phyloP scores from a whole-genome alignment of 2,113 vertebrate species.

The Gallinago undulata region DNA sequence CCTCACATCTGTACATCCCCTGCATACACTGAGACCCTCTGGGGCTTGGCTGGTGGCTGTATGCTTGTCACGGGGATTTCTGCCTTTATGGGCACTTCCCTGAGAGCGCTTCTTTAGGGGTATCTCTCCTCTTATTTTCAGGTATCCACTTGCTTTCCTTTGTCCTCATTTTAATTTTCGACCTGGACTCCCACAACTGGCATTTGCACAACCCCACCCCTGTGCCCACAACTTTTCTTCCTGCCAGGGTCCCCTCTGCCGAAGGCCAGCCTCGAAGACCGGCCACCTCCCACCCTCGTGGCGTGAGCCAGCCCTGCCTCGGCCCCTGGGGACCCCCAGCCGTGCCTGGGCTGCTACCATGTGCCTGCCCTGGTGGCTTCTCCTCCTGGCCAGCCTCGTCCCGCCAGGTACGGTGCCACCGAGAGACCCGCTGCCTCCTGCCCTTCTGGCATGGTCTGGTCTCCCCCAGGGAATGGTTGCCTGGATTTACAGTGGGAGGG shows the following conservation, averaged over 20 bases:
- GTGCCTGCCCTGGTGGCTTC: rapidly evolving
- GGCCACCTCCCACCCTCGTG: rapidly evolving
- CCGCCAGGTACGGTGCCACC: not conserved
- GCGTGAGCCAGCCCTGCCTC: too few species aligned
- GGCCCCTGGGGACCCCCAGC: not conserved
- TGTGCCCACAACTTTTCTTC: not conserved
- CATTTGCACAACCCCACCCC: too few species aligned
- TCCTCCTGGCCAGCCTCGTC: not conserved
- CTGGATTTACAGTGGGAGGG: not conserved
- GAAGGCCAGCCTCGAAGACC: rapidly evolving
- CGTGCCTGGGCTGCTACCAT: not conserved
- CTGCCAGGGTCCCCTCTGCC: not conserved
- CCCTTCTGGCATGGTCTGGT: rapidly evolving
- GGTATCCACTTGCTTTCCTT: not conserved
- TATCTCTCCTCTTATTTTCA: too few species aligned
- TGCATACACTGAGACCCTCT: not conserved
- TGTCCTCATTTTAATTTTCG: not conserved
- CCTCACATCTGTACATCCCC: not conserved
- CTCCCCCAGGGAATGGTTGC: not conserved
- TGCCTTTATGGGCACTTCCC: not conserved
- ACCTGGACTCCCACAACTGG: not conserved
- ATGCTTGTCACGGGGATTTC: not conserved
- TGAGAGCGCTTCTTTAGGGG: not conserved
- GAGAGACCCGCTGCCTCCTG: not conserved
- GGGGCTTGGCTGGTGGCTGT: not conserved